Evolutionary conservation across 2,113 vertebrate genomes (phyloP).

Genomic region (Junco hyemalis): DNA sequence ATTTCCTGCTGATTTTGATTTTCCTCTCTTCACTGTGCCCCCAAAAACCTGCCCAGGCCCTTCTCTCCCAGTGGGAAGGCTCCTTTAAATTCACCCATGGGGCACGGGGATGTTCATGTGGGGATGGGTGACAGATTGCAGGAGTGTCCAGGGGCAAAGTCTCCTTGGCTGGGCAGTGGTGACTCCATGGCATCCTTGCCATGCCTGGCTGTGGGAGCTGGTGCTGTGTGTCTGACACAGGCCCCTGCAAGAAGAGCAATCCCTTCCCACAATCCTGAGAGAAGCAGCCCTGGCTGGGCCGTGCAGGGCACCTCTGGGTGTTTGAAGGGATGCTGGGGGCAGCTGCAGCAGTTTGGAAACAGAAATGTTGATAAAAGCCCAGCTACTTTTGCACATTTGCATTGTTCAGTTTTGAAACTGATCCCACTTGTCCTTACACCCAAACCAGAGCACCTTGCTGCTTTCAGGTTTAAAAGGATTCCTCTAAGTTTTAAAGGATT

Average conservation of each 20-base stretch:
- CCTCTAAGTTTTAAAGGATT: not conserved
- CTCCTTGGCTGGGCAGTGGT: not conserved
- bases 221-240: accelerated
- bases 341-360: not conserved
- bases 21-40: not conserved
- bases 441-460: not conserved
- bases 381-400: not conserved
- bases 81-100: accelerated
- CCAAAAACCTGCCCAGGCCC: not conserved
- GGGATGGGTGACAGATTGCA: not conserved
- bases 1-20: not conserved
- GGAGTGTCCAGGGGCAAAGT: not conserved
- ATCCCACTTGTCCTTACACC: not conserved
- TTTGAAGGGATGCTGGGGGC: not conserved
- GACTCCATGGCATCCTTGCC: not conserved
- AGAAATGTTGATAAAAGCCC: not conserved
- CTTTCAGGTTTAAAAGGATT: not conserved
- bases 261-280: not conserved
- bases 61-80: not conserved
- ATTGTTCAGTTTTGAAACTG: not conserved
- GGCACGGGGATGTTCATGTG: accelerated
- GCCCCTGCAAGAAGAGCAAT: accelerated
- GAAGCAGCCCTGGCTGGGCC: not conserved
- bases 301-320: not conserved
- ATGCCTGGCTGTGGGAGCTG: accelerated